Evolutionary conservation across 2,113 vertebrate species (phyloP).

Genomic region (Pterocles burchelli): DNA sequence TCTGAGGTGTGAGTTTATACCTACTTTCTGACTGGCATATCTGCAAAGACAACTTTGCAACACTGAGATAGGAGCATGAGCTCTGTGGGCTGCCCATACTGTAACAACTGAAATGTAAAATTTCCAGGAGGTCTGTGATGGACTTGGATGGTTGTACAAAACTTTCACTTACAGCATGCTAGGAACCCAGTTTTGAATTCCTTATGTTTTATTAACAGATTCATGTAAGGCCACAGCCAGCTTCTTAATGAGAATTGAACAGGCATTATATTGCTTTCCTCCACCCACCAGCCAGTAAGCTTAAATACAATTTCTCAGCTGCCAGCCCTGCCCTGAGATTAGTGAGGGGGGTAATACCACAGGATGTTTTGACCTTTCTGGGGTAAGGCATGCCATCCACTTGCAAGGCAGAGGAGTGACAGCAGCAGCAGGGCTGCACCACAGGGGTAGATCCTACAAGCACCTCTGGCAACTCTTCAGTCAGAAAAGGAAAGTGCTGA

Average conservation of each 20-base stretch:
- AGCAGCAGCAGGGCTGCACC: background rate
- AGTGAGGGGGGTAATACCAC: background rate
- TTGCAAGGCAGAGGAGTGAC: background rate
- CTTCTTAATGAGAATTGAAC: background rate
- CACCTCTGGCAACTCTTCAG: background rate
- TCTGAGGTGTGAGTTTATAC: background rate
- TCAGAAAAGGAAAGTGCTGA: background rate
- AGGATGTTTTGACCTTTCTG: background rate
- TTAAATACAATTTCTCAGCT: background rate
- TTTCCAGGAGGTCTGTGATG: background rate
- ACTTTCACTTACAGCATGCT: background rate
- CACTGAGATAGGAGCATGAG: background rate
- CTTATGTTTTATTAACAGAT: background rate
- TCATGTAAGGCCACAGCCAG: background rate
- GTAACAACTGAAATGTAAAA: background rate
- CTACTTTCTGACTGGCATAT: accelerated
- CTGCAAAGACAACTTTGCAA: background rate
- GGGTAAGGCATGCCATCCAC: background rate
- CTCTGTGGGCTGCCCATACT: background rate
- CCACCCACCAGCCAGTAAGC: background rate
- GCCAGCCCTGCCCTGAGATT: background rate
- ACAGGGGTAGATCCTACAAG: background rate
- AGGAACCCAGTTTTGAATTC: background rate
- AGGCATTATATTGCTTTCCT: background rate
- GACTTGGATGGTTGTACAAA: background rate